Evolutionary conservation across 2,797 vertebrate species (phyloP), one percentile per base, ranked within the genome.

Genomic region (Takifugu ocellatus): DNA sequence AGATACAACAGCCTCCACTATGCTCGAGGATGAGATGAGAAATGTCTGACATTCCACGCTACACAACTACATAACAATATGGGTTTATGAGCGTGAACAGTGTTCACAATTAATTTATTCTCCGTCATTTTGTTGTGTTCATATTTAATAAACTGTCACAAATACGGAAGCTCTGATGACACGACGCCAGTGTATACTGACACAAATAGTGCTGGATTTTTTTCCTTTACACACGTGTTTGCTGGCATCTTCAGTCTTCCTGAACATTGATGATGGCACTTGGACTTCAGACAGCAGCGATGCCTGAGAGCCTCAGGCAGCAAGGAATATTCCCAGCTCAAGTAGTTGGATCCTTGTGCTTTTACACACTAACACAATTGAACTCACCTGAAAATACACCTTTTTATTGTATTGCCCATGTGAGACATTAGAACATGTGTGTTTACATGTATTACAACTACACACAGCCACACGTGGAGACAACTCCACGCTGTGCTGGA

Each of bases 41-140:
- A 94, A 82, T 76, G 87, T 83, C 87, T 93, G 92, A 94, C 94
- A 94, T 94, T 94, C 94, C 91, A 93, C 92, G 92, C 92, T 86
- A 84, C 78, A 84, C 49, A 79, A 89, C 88, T 82, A 65, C 82
- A 54, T 4, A 63, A 48, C 42, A 24, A 58, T 25, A 25, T 27
- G 6, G 46, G 17, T n/a, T 47, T 49, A 59, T 48, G 25, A 45
- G 58, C 51, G 54, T 50, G 52, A 67, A 17, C 67, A 61, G 10
- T 52, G 59, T 46, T 54, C 50, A 58, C 51, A 55, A 68, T 84
- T 78, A 67, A 67, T 76, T 77, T 78, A 59, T 61, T 66, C 51
- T 67, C 50, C 60, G 63, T 78, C 51, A 54, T 74, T 81, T 61
- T 69, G 74, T 70, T 71, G 72, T 57, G 33, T 58, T 57, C 49